Evolutionary conservation across 2,113 vertebrate genomes (phyloP).

Genomic region (Malaclemys terrapin): DNA sequence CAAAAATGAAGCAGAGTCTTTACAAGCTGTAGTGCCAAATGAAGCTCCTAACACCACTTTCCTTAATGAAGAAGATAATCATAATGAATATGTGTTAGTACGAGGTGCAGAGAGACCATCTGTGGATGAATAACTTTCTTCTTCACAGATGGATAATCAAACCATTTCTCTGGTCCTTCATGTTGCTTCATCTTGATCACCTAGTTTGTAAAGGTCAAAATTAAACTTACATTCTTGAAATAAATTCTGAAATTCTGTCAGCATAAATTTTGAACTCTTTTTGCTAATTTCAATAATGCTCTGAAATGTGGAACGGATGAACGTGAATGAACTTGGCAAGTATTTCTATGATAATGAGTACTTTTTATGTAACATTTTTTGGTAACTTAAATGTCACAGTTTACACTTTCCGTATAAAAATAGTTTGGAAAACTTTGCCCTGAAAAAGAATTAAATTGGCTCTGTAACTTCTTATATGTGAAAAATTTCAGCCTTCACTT

Average conservation of each 20-base stretch:
- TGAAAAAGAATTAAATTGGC: background rate
- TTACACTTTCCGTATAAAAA: background rate
- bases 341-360: background rate
- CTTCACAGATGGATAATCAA: background rate
- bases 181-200: background rate
- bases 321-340: background rate
- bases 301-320: background rate
- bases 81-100: background rate
- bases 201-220: constrained; percentile 34
- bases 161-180: background rate
- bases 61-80: constrained; percentile 4
- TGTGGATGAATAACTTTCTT: background rate
- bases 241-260: constrained; percentile 18
- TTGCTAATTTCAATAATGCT: background rate
- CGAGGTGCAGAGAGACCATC: background rate
- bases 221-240: constrained; percentile 55
- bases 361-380: background rate
- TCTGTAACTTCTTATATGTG: background rate
- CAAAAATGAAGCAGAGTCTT: constrained; percentile 42
- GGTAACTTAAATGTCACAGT: background rate
- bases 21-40: constrained; percentile 21
- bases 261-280: background rate
- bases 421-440: background rate
- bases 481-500: background rate
- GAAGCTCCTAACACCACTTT: background rate